Conservation (phyloP, 1,140 invertebrate species). For the Heliconius himera region DNA sequence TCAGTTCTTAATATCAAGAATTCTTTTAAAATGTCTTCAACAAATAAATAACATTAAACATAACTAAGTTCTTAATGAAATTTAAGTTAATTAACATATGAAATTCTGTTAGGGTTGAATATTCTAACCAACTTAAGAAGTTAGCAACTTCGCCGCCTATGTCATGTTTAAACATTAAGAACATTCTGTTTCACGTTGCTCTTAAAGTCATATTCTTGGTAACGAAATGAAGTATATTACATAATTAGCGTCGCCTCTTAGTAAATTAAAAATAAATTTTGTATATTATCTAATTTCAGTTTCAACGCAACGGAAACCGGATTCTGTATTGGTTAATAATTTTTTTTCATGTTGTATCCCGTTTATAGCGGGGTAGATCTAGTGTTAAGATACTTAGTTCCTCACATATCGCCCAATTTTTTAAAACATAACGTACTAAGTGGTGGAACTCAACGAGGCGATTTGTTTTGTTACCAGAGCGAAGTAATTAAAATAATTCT, state of each 20-base stretch:
- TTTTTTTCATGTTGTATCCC: too few relatives aligned
- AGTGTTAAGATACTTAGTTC: too few relatives aligned
- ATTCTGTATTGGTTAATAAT: background rate
- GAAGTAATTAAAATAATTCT: too few relatives aligned
- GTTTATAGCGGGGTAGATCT: too few relatives aligned
- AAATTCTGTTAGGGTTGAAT: background rate
- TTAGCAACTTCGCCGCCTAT: background rate
- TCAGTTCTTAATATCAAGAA: background rate
- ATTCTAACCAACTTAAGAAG: background rate
- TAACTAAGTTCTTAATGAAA: background rate
- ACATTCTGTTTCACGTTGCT: background rate
- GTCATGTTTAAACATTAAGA: background rate
- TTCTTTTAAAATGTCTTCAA: background rate
- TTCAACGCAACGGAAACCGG: background rate
- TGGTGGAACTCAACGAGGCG: too few relatives aligned
- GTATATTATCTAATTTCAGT: background rate
- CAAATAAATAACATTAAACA: background rate
- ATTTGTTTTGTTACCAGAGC: too few relatives aligned
- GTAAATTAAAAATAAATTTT: background rate
- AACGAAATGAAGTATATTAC: background rate
- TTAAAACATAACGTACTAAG: too few relatives aligned
- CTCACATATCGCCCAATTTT: too few relatives aligned
- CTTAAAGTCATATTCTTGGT: background rate
- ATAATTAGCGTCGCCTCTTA: background rate
- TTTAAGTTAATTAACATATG: background rate